Percentiles rank a stretch among this genome's conserved stretches.
These are phyloP conservation scores for Baccha elongata DNA, from an alignment of 2,888 invertebrate species.

Conservation along the genomic window DNA sequence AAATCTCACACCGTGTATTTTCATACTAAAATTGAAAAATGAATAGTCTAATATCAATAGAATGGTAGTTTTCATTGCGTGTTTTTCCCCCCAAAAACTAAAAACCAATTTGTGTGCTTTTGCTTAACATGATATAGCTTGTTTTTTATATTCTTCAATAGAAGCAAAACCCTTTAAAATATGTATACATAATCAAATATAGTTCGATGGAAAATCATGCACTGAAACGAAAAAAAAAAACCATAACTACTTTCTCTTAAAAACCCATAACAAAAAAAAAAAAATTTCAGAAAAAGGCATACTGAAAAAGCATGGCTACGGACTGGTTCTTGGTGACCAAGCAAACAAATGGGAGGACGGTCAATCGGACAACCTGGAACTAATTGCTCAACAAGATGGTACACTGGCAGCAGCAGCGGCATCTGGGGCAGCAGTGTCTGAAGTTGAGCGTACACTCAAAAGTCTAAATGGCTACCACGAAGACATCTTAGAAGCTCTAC, in stretches of 20 bases:
- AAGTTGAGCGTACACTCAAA: constrained; percentile 93
- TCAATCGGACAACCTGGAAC: constrained; percentile 88
- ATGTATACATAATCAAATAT: neutral
- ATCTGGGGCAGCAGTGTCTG: constrained; percentile 86
- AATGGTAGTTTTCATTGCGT: constrained; percentile 53
- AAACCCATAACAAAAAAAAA: constrained; percentile 79
- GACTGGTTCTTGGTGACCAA: constrained; percentile 88
- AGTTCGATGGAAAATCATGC: constrained; percentile 64
- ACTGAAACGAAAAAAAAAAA: constrained; percentile 37
- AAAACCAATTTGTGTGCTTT: constrained; percentile 48
- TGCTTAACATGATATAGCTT: constrained; percentile 34
- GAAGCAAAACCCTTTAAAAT: constrained; percentile 30
- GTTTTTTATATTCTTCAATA: too few species aligned
- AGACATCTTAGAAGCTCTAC: constrained; percentile 94
- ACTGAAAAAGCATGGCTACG: constrained; percentile 92
- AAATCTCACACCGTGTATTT: neutral
- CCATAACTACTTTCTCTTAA: neutral
- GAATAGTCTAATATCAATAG: neutral
- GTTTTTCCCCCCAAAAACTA: constrained; percentile 61
- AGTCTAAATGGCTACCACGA: constrained; percentile 96
- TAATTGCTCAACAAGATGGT: constrained; percentile 87
- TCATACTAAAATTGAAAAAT: neutral
- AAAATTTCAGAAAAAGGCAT: constrained; percentile 91
- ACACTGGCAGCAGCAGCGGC: constrained; percentile 85
- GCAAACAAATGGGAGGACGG: constrained; percentile 90